Evolutionary conservation across 2,113 vertebrate genomes (phyloP), one percentile per base, ranked within the genome.

Genomic region (Chloebia gouldiae): DNA sequence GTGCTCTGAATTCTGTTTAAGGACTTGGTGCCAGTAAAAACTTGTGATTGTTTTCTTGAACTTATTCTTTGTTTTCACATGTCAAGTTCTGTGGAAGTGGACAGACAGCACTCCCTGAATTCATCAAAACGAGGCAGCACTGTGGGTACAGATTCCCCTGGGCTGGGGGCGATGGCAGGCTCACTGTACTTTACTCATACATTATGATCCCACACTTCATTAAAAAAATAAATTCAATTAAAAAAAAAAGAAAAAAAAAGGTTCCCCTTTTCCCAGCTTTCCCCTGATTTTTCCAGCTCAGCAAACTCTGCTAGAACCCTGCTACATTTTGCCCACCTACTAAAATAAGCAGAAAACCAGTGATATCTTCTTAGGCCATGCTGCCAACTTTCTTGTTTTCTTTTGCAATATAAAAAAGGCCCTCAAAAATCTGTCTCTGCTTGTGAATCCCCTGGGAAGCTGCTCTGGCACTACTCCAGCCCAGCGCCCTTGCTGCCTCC

Each of bases 91-190:
- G 42, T 1, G 44, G 49, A 40, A 42, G 70, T 44, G 24, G 42
- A 33, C 39, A 27, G 51, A 21, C 33, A 60, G 70, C 44, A 28
- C 31, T 6, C 22, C 31, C 18, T 11, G 37, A 39, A 69, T 7
- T 64, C 49, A 28, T 51, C 45, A 21, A 21, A 53, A 24, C 1
- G 7, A 44, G 45, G 89, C 6, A 59, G 44, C 16, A 45, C 2
- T 70, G 13, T 2, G 6, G 10, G 1, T 1, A 23, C 13, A 28
- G 28, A n/a, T 4, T 24, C 54, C 39, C 2, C 1, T 5, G 20
- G 57, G 40, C 1, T 1, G 7, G 33, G 28, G 31, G 40, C 1
- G 3, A 47, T 9, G 16, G 33, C 49, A 59, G 42, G 28, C 18
- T 76, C 9, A 21, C 59, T 63, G 4, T 8, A 44, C 54, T 6